Evolutionary conservation across 2,797 vertebrate genomes (phyloP).

Genomic region (Sebastes jordani): DNA sequence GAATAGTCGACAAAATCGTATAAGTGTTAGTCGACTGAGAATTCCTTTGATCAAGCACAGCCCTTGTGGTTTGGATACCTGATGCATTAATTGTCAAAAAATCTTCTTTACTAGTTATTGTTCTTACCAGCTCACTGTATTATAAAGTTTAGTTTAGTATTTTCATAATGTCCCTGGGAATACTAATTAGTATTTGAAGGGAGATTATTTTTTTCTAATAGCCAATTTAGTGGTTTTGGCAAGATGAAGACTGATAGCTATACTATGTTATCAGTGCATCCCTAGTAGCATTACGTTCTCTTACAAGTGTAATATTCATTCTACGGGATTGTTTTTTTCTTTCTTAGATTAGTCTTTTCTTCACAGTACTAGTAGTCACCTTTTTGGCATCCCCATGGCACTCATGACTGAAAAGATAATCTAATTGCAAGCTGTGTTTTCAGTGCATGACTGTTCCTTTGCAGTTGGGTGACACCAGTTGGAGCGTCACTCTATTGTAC

Average conservation of each 20-base stretch:
- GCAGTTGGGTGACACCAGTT: constrained; percentile 1
- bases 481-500: constrained; percentile 38
- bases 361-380: not conserved
- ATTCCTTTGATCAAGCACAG: too few species aligned
- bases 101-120: not conserved
- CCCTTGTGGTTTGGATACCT: not conserved
- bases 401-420: not conserved
- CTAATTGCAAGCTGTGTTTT: constrained; percentile 1
- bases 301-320: not conserved
- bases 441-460: not conserved
- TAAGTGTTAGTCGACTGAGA: too few species aligned
- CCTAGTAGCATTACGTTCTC: not conserved
- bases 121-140: not conserved
- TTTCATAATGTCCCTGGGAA: not conserved
- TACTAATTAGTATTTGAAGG: not conserved
- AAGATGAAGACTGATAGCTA: not conserved
- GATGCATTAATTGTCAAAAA: not conserved
- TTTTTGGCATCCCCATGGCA: not conserved
- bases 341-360: not conserved
- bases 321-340: not conserved
- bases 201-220: not conserved
- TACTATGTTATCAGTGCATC: not conserved
- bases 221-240: not conserved
- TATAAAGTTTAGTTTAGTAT: not conserved
- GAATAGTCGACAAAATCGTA: too few species aligned